A percentile compares a stretch with the other conserved stretches of the same genome.
These are phyloP conservation scores for Ctenoplectra terminalis DNA, from an alignment of 1,140 invertebrate genomes.

Conservation along the genomic window DNA sequence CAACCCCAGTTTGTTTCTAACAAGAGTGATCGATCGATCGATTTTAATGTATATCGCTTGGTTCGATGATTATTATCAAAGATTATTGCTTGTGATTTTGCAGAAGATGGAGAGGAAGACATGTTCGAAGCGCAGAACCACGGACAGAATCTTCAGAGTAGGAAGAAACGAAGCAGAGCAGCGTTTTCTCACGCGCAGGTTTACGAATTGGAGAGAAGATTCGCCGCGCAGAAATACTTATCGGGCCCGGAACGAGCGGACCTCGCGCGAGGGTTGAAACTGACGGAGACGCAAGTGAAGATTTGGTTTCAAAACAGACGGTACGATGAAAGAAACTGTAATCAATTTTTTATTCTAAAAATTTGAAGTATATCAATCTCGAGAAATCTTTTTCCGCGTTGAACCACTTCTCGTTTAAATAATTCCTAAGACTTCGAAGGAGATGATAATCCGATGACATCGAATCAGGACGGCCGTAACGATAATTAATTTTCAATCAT, in stretches of 20 bases:
- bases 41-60: not conserved
- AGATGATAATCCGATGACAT: not conserved
- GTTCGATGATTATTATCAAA: not conserved
- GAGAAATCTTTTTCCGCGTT: too few relatives aligned
- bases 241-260: constrained; percentile 97
- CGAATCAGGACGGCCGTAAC: fast-evolving
- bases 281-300: constrained; percentile 95
- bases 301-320: constrained; percentile 83
- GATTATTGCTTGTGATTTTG: constrained; percentile 47
- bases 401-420: too few relatives aligned
- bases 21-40: not conserved
- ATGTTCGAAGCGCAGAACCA: constrained; percentile 79
- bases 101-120: constrained; percentile 81
- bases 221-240: constrained; percentile 96
- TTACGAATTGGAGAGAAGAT: constrained; percentile 96
- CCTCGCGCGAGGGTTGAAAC: constrained; percentile 92
- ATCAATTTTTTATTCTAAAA: not conserved
- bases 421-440: too few relatives aligned
- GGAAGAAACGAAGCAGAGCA: constrained; percentile 96
- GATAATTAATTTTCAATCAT: too few relatives aligned
- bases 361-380: too few relatives aligned
- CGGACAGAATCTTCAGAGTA: constrained; percentile 78
- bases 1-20: constrained; percentile 1
- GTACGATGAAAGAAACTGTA: constrained; percentile 56
- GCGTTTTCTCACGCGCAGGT: constrained; percentile 98